These are phyloP conservation scores for Philypnodon macrostomus DNA, from an alignment of 2,797 vertebrate genomes.

Conservation along the genomic window DNA sequence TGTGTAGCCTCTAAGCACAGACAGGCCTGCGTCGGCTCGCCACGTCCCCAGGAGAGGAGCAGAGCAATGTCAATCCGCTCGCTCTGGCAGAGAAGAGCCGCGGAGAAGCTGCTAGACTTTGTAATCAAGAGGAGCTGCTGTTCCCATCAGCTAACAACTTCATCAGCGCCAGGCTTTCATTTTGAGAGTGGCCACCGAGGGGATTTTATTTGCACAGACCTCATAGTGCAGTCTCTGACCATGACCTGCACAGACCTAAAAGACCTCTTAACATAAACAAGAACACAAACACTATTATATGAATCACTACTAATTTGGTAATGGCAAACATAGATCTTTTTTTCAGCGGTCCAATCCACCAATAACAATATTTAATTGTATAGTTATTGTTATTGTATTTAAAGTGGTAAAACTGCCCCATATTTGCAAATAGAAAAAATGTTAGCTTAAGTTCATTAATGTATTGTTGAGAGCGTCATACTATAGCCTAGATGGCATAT, in stretches of 20 bases:
- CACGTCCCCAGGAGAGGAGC: constrained; percentile 1
- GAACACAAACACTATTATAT: background rate
- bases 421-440: no score
- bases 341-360: no score
- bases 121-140: constrained; percentile 45
- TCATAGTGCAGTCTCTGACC: constrained; percentile 7
- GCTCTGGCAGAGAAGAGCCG: constrained; percentile 12
- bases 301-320: background rate
- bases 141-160: constrained; percentile 39
- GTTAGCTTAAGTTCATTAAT: no score
- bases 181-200: constrained; percentile 22
- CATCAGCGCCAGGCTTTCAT: constrained; percentile 47
- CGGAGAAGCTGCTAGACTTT: constrained; percentile 23
- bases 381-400: no score
- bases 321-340: constrained; percentile 8
- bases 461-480: no score
- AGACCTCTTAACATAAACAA: no score
- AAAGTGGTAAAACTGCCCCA: no score
- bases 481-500: no score
- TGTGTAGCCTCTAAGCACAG: constrained; percentile 7
- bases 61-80: constrained; percentile 12
- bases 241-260: no score
- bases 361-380: no score
- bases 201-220: constrained; percentile 22
- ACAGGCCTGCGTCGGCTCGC: background rate